Conservation (phyloP, 1,140 invertebrate genomes). For the Procambarus virginalis region DNA sequence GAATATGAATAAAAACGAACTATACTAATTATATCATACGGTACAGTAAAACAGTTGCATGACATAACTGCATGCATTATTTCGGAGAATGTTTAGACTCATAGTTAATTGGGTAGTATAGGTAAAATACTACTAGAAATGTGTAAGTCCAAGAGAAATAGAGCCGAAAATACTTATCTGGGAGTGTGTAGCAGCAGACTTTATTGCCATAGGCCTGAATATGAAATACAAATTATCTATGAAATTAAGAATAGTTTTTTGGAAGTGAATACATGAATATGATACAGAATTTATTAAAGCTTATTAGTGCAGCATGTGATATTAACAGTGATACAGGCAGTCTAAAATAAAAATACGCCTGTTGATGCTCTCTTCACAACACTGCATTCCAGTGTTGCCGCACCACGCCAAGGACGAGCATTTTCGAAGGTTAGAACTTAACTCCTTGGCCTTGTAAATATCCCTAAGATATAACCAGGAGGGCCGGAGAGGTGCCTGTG, state of each 20-base stretch:
- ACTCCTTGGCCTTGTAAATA: not conserved
- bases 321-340: not conserved
- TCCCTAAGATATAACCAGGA: not conserved
- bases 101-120: not conserved
- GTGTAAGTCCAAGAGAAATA: conserved; percentile 9
- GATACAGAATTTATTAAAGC: not conserved
- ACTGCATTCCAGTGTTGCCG: conserved; percentile 53
- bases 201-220: conserved; percentile 14
- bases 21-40: not conserved
- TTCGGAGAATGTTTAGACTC: not conserved
- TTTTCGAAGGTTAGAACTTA: conserved; percentile 49
- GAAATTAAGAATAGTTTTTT: not conserved
- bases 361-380: conserved; percentile 52
- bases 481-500: not conserved
- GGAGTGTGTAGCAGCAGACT: not conserved
- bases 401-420: conserved; percentile 36
- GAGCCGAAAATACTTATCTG: not conserved
- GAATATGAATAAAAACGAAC: not conserved
- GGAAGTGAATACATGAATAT: not conserved
- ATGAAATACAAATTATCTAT: not conserved
- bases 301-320: not conserved
- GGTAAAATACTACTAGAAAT: too few species aligned
- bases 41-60: not conserved
- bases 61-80: not conserved
- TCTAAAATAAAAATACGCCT: conserved; percentile 40